Conservation (phyloP, 2,888 invertebrate species). For the Zaprionus lineosus region DNA sequence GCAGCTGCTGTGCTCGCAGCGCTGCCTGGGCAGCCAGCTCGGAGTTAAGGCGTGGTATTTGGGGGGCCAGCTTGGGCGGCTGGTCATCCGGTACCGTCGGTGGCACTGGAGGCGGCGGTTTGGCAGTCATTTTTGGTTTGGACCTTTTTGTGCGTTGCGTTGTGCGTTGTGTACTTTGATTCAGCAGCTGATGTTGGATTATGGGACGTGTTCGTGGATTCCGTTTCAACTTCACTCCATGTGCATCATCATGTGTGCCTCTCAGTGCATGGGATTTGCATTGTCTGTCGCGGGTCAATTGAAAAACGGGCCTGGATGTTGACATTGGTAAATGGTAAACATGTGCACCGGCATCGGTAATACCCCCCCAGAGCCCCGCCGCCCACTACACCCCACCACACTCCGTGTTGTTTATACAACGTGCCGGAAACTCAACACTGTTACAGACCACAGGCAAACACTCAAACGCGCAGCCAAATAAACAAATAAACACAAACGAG, state of each 20-base stretch:
- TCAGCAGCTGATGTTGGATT: constrained; percentile 5
- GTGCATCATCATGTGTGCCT: constrained; percentile 49
- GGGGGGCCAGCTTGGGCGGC: constrained; percentile 79
- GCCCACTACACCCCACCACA: constrained; percentile 19
- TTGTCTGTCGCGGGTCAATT: constrained; percentile 30
- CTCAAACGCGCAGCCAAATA: constrained; percentile 3
- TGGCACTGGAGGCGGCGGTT: constrained; percentile 66
- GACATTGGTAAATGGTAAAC: constrained; percentile 68
- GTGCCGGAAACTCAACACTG: constrained; percentile 70
- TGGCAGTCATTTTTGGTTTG: constrained; percentile 63
- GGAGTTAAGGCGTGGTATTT: constrained; percentile 82
- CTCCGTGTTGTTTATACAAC: constrained; percentile 74
- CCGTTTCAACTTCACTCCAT: constrained; percentile 34
- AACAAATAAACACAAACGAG: background rate
- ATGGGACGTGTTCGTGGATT: background rate
- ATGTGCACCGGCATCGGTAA: constrained; percentile 17
- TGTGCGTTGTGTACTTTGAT: constrained; percentile 24
- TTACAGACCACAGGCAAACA: constrained; percentile 60
- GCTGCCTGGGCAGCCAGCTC: constrained; percentile 83
- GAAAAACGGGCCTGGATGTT: constrained; percentile 41
- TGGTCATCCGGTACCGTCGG: constrained; percentile 55
- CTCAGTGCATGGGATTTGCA: constrained; percentile 47
- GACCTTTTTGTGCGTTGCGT: constrained; percentile 25
- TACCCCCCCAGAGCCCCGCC: constrained; percentile 5
- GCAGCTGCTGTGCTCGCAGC: constrained; percentile 81